Conservation (phyloP, 2,888 invertebrate species). For the Synanthedon myopaeformis region DNA sequence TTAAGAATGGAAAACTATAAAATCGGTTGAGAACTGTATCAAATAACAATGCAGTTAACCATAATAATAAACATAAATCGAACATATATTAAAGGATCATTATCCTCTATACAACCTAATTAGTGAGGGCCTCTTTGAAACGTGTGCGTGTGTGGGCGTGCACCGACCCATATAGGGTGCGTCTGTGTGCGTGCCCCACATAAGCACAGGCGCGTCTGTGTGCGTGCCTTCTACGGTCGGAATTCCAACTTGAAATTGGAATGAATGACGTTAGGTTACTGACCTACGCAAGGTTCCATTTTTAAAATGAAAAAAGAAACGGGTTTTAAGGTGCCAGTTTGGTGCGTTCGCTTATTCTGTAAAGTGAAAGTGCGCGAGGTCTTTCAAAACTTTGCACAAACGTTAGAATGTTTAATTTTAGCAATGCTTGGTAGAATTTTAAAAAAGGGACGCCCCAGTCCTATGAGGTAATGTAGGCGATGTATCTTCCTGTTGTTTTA, state of each 20-base stretch:
- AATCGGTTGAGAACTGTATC: too few relatives aligned
- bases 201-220: slow-evolving; percentile 42
- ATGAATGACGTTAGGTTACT: slow-evolving; percentile 66
- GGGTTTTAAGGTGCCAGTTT: neutral
- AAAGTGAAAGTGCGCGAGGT: too few relatives aligned
- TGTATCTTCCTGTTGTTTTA: too few relatives aligned
- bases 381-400: too few relatives aligned
- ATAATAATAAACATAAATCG: neutral
- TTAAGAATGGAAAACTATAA: too few relatives aligned
- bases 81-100: neutral
- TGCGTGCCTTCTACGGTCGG: slow-evolving; percentile 59
- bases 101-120: neutral
- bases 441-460: too few relatives aligned
- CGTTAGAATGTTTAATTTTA: too few relatives aligned
- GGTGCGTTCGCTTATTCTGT: neutral
- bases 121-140: slow-evolving; percentile 1
- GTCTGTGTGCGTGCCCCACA: slow-evolving; percentile 34
- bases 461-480: too few relatives aligned
- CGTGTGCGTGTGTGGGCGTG: neutral
- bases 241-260: slow-evolving; percentile 66
- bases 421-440: too few relatives aligned
- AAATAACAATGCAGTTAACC: neutral
- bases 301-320: slow-evolving; percentile 6
- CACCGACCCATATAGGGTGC: slow-evolving; percentile 3
- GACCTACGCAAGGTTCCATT: slow-evolving; percentile 48